These are phyloP conservation scores for Muricea muricata DNA, from an alignment of 92 coral and sea anemone genomes.

Conservation along the genomic window DNA sequence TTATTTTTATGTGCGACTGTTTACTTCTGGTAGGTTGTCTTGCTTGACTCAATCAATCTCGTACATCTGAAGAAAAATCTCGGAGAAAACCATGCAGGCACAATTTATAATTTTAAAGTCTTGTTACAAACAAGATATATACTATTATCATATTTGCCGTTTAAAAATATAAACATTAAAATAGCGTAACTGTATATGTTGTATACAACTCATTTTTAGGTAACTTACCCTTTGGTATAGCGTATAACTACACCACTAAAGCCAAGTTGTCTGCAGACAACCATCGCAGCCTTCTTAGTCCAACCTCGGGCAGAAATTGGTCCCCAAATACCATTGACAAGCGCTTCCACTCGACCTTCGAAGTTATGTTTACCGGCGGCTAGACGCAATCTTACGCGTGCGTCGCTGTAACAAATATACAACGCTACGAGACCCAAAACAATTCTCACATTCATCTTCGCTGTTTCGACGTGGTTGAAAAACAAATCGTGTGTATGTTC, in stretches of 20 bases:
- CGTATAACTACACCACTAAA: conserved; percentile 75
- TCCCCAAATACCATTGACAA: conserved; percentile 76
- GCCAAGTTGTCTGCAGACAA: conserved; percentile 85
- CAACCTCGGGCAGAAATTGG: conserved; percentile 87
- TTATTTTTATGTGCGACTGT: no score
- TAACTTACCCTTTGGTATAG: conserved; percentile 64
- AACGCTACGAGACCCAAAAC: conserved; percentile 12
- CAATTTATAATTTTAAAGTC: no score
- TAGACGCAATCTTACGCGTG: conserved; percentile 63
- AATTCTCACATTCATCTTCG: background rate
- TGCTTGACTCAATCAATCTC: no score
- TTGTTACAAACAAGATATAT: no score
- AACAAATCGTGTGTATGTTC: background rate
- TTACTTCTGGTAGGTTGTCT: no score
- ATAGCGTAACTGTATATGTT: background rate
- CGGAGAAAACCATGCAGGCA: no score
- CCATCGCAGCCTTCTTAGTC: conserved; percentile 75
- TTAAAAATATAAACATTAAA: background rate
- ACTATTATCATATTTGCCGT: no score
- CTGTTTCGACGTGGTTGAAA: background rate
- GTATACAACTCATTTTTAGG: background rate
- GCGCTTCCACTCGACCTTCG: conserved; percentile 83
- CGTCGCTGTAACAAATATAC: conserved; percentile 8
- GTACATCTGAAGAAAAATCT: no score
- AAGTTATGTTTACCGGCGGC: conserved; percentile 79